phyloP scores from a whole-genome alignment of 1,140 invertebrate species.

The Drosophila athabasca region DNA sequence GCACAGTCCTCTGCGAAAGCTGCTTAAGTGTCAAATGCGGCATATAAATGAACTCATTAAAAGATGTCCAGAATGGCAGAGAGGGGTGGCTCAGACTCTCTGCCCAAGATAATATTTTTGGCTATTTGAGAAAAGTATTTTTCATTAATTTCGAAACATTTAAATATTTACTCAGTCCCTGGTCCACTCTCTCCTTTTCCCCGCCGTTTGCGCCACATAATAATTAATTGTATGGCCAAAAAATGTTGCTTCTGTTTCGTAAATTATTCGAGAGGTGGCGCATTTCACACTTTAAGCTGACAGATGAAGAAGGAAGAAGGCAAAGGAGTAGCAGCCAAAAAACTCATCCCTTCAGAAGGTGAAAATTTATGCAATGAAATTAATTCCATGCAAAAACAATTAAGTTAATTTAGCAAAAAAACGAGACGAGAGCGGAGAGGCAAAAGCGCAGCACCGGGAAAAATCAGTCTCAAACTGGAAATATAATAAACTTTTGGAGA shows the following conservation, averaged over 20 bases:
- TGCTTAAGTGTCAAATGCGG: slow-evolving; percentile 51
- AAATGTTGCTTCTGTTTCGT: slow-evolving; percentile 57
- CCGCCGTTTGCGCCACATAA: slow-evolving; percentile 44
- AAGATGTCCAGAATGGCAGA: slow-evolving; percentile 16
- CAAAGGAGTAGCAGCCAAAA: slow-evolving; percentile 12
- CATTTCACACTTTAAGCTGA: slow-evolving; percentile 79
- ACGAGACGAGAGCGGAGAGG: slow-evolving; percentile 22
- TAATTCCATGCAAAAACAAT: slow-evolving; percentile 82
- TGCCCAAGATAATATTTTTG: slow-evolving; percentile 69
- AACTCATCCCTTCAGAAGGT: slow-evolving; percentile 48
- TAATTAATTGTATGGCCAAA: slow-evolving; percentile 73
- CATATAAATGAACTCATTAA: slow-evolving; percentile 82
- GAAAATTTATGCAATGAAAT: slow-evolving; percentile 79
- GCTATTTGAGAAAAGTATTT: slow-evolving; percentile 70
- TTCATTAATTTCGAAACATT: slow-evolving; percentile 77
- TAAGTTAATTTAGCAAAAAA: slow-evolving; percentile 82
- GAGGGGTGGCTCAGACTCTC: slow-evolving; percentile 1
- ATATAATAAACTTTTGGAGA: slow-evolving; percentile 75
- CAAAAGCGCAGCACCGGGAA: slow-evolving; percentile 68
- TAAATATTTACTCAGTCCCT: slow-evolving; percentile 71
- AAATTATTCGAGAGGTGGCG: slow-evolving; percentile 75
- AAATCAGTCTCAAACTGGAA: slow-evolving; percentile 74
- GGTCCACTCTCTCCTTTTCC: no score
- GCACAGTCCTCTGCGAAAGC: slow-evolving; percentile 11
- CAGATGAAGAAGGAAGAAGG: slow-evolving; percentile 25